Evolutionary conservation across 2,797 vertebrate species (phyloP).

Genomic region (Macropodus opercularis): DNA sequence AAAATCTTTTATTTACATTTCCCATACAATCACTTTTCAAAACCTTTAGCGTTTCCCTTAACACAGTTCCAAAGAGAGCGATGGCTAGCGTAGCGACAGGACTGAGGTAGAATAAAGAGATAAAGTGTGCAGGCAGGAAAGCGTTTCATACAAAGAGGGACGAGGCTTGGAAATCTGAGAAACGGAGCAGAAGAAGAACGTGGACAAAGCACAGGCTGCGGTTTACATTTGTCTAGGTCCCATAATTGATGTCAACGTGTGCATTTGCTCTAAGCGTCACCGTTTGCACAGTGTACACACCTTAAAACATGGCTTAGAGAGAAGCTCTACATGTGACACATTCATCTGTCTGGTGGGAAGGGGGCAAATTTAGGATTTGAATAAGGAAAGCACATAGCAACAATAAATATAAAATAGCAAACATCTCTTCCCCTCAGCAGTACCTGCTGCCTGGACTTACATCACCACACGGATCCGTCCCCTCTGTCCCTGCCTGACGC

Average conservation of each 20-base stretch:
- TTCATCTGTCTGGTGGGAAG: slow-evolving; percentile 61
- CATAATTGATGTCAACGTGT: neutral
- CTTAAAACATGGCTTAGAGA: slow-evolving; percentile 12
- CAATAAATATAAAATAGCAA: slow-evolving; percentile 52
- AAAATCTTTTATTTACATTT: slow-evolving; percentile 77
- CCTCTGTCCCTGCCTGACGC: slow-evolving; percentile 17
- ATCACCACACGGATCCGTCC: slow-evolving; percentile 17
- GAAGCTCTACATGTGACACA: slow-evolving; percentile 57
- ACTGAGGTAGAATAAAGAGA: slow-evolving; percentile 82
- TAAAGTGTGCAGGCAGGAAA: slow-evolving; percentile 16
- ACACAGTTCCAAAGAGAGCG: slow-evolving; percentile 39
- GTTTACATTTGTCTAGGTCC: slow-evolving; percentile 6
- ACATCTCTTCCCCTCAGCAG: slow-evolving; percentile 52
- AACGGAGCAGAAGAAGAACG: too few species aligned
- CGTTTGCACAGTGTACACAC: neutral
- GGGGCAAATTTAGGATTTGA: slow-evolving; percentile 34
- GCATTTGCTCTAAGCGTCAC: neutral
- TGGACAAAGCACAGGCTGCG: too few species aligned
- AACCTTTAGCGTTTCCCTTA: slow-evolving; percentile 55
- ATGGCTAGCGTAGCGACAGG: slow-evolving; percentile 67
- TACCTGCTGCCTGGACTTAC: slow-evolving; percentile 50
- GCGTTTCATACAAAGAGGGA: slow-evolving; percentile 22
- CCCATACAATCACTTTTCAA: slow-evolving; percentile 69
- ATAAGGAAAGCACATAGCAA: slow-evolving; percentile 35
- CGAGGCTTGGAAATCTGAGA: too few species aligned